Evolutionary conservation across 1,140 invertebrate species (phyloP).

Genomic region (Drosophila bifasciata): DNA sequence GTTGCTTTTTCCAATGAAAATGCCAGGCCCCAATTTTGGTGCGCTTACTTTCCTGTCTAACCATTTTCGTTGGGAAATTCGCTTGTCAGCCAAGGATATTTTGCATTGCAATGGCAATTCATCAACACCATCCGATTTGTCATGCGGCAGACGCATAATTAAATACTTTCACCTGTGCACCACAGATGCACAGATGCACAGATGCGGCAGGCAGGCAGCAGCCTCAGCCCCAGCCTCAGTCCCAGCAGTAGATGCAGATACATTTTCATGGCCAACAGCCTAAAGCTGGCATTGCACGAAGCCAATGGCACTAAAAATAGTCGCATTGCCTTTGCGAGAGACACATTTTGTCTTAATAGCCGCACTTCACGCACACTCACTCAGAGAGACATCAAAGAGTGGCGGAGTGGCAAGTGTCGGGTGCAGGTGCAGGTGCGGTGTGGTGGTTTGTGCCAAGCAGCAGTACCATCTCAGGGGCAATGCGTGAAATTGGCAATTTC

Average conservation of each 20-base stretch:
- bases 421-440: slow-evolving; percentile 24
- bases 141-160: slow-evolving; percentile 73
- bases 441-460: slow-evolving; percentile 19
- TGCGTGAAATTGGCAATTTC: slow-evolving; percentile 72
- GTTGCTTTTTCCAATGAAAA: slow-evolving; percentile 63
- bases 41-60: slow-evolving; percentile 64
- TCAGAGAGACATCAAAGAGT: slow-evolving; percentile 42
- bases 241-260: slow-evolving; percentile 51
- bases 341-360: slow-evolving; percentile 72
- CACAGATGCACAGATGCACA: no score
- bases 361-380: slow-evolving; percentile 69
- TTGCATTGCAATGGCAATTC: slow-evolving; percentile 71
- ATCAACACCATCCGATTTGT: slow-evolving; percentile 73
- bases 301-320: slow-evolving; percentile 76
- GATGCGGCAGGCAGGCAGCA: no score
- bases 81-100: slow-evolving; percentile 59
- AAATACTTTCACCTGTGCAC: slow-evolving; percentile 76
- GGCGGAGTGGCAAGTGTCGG: slow-evolving; percentile 2
- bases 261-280: slow-evolving; percentile 66
- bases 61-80: slow-evolving; percentile 44
- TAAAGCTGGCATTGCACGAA: slow-evolving; percentile 38
- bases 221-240: not conserved
- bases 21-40: slow-evolving; percentile 58
- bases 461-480: slow-evolving; percentile 4
- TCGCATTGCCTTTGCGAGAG: slow-evolving; percentile 65